Evolutionary conservation across 2,797 vertebrate genomes (phyloP), one percentile per base, ranked within the genome.

Genomic region (Natrix natrix): DNA sequence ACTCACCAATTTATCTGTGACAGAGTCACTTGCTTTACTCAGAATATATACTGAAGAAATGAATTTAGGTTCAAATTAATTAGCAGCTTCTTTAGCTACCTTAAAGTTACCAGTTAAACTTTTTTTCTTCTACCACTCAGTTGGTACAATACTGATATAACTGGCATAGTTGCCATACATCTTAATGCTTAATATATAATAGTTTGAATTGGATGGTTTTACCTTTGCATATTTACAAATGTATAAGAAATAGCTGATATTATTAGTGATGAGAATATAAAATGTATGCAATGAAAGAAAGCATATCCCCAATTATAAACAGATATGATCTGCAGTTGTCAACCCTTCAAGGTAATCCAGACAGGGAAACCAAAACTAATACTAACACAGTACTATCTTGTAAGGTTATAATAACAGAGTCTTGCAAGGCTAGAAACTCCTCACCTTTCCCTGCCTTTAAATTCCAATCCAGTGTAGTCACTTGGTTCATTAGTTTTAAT

Each of bases 1-100:
- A 97, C 93, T 97, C 96, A 97, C 54, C 93, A 26, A 92, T 92
- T 94, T 94, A 95, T 96, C 90, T 60, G 59, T 61, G 94, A 91
- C 56, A 93, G 87, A 89, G 28, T 90, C 63, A 91, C 24, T 0
- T 83, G 0, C 60, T 90, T 95, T 22, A 24, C 86, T 93, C 90
- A 93, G 92, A 95, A 92, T 91, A 95, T 16, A 74, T 11, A 61
- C 87, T 74, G 93, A 96, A 95, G 92, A 96, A 92, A 97, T 93
- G n/a, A 97, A 94, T 61, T 55, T 66, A 43, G 57, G 56, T 91
- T 91, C 48, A 91, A 55, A 91, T 86, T 86, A 93, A 93, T 91
- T 91, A 93, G 90, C 14, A 89, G 22, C 74, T 94, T 78, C 91
- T 92, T 92, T 93, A 55, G 57, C 92, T 95, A 90, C 63, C 91